Conservation (phyloP, 2,113 vertebrate genomes). For the Mionectes macconnelli region DNA sequence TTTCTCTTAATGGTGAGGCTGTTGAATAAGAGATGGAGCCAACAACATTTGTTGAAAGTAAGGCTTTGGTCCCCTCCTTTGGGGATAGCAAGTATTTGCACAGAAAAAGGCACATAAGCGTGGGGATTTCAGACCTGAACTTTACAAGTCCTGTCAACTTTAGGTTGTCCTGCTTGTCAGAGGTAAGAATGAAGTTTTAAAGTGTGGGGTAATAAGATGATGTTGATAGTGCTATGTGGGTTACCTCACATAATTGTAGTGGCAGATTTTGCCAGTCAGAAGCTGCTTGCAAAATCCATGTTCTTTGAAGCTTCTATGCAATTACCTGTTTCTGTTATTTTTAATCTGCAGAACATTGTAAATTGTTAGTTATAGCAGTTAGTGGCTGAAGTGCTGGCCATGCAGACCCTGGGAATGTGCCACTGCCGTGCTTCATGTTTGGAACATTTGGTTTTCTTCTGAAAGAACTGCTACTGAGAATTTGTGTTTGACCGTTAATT, state of each 20-base stretch:
- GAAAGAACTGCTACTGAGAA: background rate
- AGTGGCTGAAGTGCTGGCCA: background rate
- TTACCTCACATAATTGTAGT: background rate
- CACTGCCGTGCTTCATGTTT: background rate
- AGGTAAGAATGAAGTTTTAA: background rate
- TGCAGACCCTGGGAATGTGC: background rate
- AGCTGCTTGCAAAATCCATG: background rate
- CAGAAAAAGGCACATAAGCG: background rate
- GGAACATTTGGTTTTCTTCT: background rate
- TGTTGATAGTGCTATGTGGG: accelerated
- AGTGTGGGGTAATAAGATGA: background rate
- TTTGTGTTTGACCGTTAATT: conserved; percentile 6
- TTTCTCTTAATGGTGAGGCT: background rate
- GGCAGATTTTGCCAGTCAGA: background rate
- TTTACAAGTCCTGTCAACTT: background rate
- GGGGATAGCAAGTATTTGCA: background rate
- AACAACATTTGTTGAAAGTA: background rate
- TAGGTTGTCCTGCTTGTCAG: background rate
- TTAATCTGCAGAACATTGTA: background rate
- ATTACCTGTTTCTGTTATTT: background rate
- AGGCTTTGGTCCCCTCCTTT: background rate
- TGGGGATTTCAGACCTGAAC: background rate
- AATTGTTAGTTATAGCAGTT: background rate
- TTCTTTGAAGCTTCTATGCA: background rate
- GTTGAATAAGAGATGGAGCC: background rate